Percentiles rank a stretch among this genome's conserved stretches.
Conservation (phyloP, 2,113 vertebrate species). For the Corythornis cristatus region DNA sequence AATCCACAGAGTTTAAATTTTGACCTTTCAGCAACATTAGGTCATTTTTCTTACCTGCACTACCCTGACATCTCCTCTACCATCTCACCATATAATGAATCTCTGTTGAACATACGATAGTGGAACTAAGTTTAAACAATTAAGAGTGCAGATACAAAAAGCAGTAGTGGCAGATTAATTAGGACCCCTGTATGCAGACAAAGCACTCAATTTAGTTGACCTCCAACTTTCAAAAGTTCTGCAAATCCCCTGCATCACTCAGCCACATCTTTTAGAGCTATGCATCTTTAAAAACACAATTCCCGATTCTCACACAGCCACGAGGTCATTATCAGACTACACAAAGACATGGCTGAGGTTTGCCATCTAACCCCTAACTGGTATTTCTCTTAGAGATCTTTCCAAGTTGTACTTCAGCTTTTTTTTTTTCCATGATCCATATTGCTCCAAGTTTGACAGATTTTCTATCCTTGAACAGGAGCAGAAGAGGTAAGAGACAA, state of each 20-base stretch:
- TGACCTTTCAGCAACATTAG: not conserved
- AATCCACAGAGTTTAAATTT: not conserved
- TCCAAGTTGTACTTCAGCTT: not conserved
- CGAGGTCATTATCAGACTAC: not conserved
- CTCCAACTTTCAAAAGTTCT: not conserved
- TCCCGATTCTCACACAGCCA: not conserved
- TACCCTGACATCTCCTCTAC: not conserved
- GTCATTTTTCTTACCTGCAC: not conserved
- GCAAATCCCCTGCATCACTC: not conserved
- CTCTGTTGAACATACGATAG: not conserved
- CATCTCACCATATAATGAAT: not conserved
- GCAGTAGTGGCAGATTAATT: not conserved
- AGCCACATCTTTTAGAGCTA: not conserved
- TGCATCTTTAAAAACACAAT: not conserved
- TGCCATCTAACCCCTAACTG: not conserved
- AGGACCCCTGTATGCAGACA: not conserved
- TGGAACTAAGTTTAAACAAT: not conserved
- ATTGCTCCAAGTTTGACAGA: slow-evolving; percentile 40
- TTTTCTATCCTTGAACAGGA: slow-evolving; percentile 50
- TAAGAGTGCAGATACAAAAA: not conserved
- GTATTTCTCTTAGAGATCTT: not conserved
- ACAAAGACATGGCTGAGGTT: not conserved
- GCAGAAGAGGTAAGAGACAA: slow-evolving; percentile 54
- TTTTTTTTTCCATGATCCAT: not conserved
- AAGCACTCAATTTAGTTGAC: not conserved